These are phyloP conservation scores for Standfussiana lucernea DNA, from an alignment of 2,888 invertebrate genomes.

Conservation along the genomic window DNA sequence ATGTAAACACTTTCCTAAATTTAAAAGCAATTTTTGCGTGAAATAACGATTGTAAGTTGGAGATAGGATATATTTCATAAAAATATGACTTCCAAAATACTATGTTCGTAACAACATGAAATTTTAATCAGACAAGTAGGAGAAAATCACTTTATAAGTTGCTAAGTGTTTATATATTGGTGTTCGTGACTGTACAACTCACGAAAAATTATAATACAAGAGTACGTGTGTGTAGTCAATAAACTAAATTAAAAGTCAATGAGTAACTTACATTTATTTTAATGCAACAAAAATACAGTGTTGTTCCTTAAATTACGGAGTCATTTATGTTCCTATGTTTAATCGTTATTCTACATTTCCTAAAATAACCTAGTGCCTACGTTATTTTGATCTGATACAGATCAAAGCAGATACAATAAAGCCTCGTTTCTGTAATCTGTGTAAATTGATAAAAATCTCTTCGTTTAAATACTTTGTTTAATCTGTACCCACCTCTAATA, in stretches of 20 bases:
- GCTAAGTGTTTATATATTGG: too few relatives aligned
- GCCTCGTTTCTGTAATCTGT: conserved; percentile 79
- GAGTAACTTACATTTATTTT: conserved; percentile 67
- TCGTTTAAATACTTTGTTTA: conserved; percentile 31
- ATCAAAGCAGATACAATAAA: conserved; percentile 79
- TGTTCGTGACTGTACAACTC: background rate
- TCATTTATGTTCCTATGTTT: conserved; percentile 40
- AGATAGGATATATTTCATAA: too few relatives aligned
- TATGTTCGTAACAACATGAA: too few relatives aligned
- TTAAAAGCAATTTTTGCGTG: too few relatives aligned
- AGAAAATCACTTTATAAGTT: too few relatives aligned
- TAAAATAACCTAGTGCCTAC: conserved; percentile 64
- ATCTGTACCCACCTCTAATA: conserved; percentile 3
- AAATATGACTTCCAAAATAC: too few relatives aligned
- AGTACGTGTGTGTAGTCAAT: background rate
- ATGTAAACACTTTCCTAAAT: too few relatives aligned
- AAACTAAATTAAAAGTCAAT: conserved; percentile 61
- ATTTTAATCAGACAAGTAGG: too few relatives aligned
- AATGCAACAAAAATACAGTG: conserved; percentile 70
- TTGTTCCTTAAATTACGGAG: conserved; percentile 57
- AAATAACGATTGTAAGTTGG: too few relatives aligned
- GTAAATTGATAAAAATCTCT: conserved; percentile 55
- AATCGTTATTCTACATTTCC: conserved; percentile 40
- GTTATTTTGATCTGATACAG: conserved; percentile 87
- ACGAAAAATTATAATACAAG: background rate